Percentiles rank a stretch among this genome's conserved stretches.
Evolutionary conservation across 2,113 vertebrate species (phyloP).

Genomic region (Microtus richardsoni): DNA sequence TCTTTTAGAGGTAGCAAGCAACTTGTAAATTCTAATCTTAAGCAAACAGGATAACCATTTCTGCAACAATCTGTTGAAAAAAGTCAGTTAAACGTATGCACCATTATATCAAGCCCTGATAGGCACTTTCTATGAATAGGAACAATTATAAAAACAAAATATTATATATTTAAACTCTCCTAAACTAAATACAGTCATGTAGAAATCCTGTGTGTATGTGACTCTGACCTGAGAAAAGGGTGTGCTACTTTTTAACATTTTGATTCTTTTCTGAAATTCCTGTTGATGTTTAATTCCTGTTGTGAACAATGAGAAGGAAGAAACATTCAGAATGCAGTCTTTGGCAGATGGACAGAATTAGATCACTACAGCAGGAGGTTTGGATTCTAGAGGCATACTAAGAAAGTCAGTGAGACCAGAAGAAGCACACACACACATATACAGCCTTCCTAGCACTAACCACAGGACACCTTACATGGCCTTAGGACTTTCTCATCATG

Average conservation of each 20-base stretch:
- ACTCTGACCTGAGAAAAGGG: neutral
- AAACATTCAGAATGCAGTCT: neutral
- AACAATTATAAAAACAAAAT: neutral
- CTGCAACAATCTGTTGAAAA: neutral
- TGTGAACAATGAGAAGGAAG: neutral
- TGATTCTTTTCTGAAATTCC: neutral
- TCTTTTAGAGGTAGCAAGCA: neutral
- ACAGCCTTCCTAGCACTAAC: neutral
- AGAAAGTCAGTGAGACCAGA: neutral
- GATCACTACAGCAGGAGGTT: neutral
- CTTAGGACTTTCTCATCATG: neutral
- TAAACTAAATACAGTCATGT: neutral
- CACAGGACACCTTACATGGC: neutral
- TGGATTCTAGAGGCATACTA: neutral
- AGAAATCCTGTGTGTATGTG: neutral
- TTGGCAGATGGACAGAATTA: neutral
- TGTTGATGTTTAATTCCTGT: too few species aligned
- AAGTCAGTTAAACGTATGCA: neutral
- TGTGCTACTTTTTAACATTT: neutral
- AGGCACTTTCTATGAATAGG: neutral
- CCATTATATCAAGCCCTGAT: neutral
- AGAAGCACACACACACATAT: neutral
- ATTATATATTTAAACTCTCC: neutral
- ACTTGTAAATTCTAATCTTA: neutral
- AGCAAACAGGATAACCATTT: neutral